Evolutionary conservation across 2,797 vertebrate species (phyloP), one percentile per base, ranked within the genome.

Genomic region (Lepidocolaptes lacrymiger): DNA sequence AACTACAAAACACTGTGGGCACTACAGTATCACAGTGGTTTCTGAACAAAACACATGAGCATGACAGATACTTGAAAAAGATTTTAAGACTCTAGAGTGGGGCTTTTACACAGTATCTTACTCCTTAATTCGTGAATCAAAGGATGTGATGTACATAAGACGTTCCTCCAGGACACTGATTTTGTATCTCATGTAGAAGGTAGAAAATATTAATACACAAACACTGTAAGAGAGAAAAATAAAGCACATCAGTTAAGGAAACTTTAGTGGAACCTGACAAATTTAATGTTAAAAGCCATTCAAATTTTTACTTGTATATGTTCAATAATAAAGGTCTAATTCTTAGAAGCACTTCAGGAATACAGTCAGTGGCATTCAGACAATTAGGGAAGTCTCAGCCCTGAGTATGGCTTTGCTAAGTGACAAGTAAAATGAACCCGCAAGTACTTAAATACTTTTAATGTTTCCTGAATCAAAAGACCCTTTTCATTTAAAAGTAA

Each of bases 151-250:
- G 4, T 97, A 97, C 10, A 97, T 96, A 89, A 99, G 98, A 20
- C 95, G 98, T 67, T 99, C 98, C 95, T 99, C 99, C 97, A 99
- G 93, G 27, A 98, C 96, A 51, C 97, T 83, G 91, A 99, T 99
- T 97, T 99, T 99, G 10, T 99, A 98, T 61, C 98, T 98, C 98
- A 99, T 98, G 96, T 99, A 99, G 96, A 99, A 98, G 61, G 99
- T 99, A 2, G 99, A 99, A 93, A 99, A 46, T 85, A 99, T 97
- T 81, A 99, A 97, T 44, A 98, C 55, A 78, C 98, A 99, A 89
- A 99, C 98, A 27, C 99, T 99, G 97, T 39, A 91, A 87, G 43
- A 91, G 59, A 96, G 18, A 48, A 91, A 80, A 91, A 84, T 71
- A 78, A 48, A 48, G 30, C 26, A 21, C 4, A 49, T 62, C 9